Base-by-base conservation (phyloP, 2,888 invertebrate species). In the Bedellia somnulentella region DNA sequence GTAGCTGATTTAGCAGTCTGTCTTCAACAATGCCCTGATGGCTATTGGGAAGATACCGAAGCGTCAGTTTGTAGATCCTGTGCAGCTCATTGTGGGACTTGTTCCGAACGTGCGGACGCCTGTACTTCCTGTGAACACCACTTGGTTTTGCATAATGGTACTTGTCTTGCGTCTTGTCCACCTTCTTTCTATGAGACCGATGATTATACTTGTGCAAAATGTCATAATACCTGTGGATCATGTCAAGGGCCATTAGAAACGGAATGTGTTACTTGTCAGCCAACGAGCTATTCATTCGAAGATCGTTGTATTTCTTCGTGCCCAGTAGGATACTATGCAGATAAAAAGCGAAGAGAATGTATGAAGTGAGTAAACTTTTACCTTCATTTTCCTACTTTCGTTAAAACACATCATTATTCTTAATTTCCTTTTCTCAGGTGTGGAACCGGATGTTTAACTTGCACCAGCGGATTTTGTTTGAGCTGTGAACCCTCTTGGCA, bases 91-190 rank as follows among this genome's bases (percentile, higher is more conserved):
- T 92, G 93, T 52, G 87, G 86, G 15, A 88, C 88, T 35, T 93
- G 93, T 48, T 87, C 88, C 42, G 88, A 89, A 42, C 80, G 86
- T 38, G 86, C 90, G 3, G 87, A 90, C 44, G 82, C 83, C 39
- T 93, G 93, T 50, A 89, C 87, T 23, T 89, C 88, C 41, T 93
- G 93, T 56, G 91, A 92, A 47, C 91, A 91, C 58, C 90, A 93
- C 52, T 73, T 93, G 37, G 85, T 93, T 29, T 82, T 93, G 48
- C 85, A 87, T 52, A 85, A 86, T 39, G 87, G 86, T 46, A 85
- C 85, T 45, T 93, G 93, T 60, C 79, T 89, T 43, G 87, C 92
- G 4, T 83, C 89, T 0, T 93, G 93, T 62, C 93, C 93, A 0
- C 53, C 81, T 10, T 82, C 86, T 40, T 89, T 87, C 24, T 93